phyloP scores from a whole-genome alignment of 1,140 invertebrate species.

The Chironomus tepperi region DNA sequence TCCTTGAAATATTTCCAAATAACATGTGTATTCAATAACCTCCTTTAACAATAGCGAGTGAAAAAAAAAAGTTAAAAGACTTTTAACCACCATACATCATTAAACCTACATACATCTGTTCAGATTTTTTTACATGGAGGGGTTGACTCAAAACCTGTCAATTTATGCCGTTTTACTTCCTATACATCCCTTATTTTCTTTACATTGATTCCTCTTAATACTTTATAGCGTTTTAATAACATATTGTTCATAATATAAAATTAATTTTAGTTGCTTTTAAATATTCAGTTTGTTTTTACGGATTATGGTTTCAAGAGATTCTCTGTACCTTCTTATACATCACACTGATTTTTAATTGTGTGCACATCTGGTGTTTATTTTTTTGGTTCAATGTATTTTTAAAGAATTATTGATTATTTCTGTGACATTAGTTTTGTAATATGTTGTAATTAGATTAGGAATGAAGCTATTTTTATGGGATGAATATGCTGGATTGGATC shows the following conservation, averaged over 20 bases:
- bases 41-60: not conserved
- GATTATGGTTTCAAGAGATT: too few relatives aligned
- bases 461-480: too few relatives aligned
- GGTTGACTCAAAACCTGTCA: not conserved
- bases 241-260: not conserved
- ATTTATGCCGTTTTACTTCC: not conserved
- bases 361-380: too few relatives aligned
- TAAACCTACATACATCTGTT: conserved; percentile 7
- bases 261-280: too few relatives aligned
- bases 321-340: too few relatives aligned
- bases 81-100: not conserved
- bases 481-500: too few relatives aligned
- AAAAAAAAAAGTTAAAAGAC: not conserved
- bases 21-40: conserved; percentile 7
- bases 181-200: not conserved
- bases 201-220: not conserved
- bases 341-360: too few relatives aligned
- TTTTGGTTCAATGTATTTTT: too few relatives aligned
- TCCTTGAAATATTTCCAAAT: not conserved
- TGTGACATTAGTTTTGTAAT: too few relatives aligned
- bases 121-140: not conserved
- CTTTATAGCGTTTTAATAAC: not conserved
- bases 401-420: too few relatives aligned
- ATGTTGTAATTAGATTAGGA: too few relatives aligned
- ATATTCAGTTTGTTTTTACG: too few relatives aligned